phyloP scores from a whole-genome alignment of 2,113 vertebrate species.

The Heterotis niloticus region DNA sequence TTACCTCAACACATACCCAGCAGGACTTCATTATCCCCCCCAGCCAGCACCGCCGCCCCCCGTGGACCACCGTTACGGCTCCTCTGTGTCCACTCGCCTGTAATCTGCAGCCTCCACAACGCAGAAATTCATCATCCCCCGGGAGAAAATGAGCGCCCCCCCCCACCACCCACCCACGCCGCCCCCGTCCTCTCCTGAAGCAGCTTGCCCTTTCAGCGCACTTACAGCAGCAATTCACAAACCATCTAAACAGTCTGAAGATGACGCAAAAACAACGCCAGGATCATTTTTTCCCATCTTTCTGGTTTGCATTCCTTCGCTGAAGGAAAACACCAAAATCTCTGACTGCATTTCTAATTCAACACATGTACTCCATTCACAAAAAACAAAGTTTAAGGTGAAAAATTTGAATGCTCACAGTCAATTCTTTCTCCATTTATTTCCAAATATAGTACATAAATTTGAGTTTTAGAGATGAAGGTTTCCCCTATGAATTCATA shows the following conservation, averaged over 20 bases:
- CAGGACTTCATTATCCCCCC: background rate
- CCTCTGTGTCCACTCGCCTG: background rate
- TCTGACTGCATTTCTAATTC: too few relatives aligned
- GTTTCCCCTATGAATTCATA: too few relatives aligned
- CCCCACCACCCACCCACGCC: background rate
- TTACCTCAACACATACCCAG: background rate
- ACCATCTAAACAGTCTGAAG: conserved; percentile 1
- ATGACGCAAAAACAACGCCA: background rate
- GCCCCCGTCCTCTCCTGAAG: background rate
- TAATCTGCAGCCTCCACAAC: background rate
- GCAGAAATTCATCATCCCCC: conserved; percentile 7
- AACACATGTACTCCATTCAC: too few relatives aligned
- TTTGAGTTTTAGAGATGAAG: too few relatives aligned
- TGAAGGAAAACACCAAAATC: too few relatives aligned
- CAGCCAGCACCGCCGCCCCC: background rate
- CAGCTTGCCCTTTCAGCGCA: background rate
- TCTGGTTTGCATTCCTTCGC: too few relatives aligned
- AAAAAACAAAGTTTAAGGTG: too few relatives aligned
- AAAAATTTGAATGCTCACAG: too few relatives aligned
- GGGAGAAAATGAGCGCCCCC: background rate
- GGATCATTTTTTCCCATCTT: too few relatives aligned
- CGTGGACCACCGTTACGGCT: background rate
- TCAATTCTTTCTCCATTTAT: too few relatives aligned
- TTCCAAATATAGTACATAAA: too few relatives aligned
- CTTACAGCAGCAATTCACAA: background rate